A percentile compares a stretch with the other conserved stretches of the same genome.
Conservation (phyloP, 1,140 invertebrate genomes). For the Pseudomyrmex concolor region DNA sequence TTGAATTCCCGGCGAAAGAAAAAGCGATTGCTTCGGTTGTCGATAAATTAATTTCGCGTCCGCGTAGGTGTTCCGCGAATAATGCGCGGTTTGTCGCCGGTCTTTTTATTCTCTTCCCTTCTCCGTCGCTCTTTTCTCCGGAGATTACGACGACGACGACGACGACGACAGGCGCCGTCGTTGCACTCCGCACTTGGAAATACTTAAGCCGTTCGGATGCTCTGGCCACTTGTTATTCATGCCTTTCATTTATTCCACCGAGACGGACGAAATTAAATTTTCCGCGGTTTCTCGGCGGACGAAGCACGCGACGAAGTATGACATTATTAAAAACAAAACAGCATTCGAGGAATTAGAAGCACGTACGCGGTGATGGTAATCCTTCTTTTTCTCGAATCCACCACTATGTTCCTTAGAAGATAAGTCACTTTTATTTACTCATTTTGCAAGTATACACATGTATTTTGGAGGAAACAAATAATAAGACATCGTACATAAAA, state of each 20-base stretch:
- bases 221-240: constrained; percentile 41
- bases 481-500: background rate
- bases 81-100: constrained; percentile 10
- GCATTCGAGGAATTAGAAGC: constrained; percentile 35
- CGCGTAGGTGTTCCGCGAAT: constrained; percentile 19
- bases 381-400: background rate
- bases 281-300: constrained; percentile 44
- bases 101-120: background rate
- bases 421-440: background rate
- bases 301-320: constrained; percentile 16
- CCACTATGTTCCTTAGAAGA: background rate
- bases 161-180: background rate
- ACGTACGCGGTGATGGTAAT: constrained; percentile 10
- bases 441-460: no score
- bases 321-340: constrained; percentile 57
- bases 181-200: constrained; percentile 28
- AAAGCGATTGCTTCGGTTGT: constrained; percentile 21
- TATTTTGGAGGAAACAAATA: no score
- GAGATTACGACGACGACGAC: constrained; percentile 3
- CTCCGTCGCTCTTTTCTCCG: constrained; percentile 7
- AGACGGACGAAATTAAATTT: constrained; percentile 56
- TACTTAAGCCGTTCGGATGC: constrained; percentile 38
- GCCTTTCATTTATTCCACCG: constrained; percentile 52
- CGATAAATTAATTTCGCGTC: constrained; percentile 55
- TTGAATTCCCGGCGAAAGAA: constrained; percentile 3